Conservation (phyloP, 2,113 vertebrate species). For the Serilophus lunatus region DNA sequence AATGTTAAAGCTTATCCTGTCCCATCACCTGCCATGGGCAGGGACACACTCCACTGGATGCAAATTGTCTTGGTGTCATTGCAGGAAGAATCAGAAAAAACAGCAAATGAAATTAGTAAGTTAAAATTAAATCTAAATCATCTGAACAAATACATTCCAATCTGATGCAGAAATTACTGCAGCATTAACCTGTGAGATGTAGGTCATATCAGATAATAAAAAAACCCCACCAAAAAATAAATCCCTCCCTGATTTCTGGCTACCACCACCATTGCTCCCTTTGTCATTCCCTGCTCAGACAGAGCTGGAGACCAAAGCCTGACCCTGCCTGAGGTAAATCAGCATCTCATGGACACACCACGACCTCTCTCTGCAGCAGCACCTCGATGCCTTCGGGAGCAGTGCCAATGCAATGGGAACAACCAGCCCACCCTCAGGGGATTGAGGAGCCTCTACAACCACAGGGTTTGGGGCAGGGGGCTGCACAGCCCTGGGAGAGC, state of each 20-base stretch:
- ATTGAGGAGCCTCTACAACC: accelerated
- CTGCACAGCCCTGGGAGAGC: accelerated
- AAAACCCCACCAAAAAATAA: not conserved
- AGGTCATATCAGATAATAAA: not conserved
- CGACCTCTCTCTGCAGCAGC: accelerated
- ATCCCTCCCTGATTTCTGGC: not conserved
- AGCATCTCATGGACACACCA: accelerated
- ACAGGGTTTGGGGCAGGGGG: accelerated
- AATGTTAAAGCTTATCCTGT: not conserved
- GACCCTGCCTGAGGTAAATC: accelerated
- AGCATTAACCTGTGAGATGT: not conserved
- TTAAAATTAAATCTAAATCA: not conserved
- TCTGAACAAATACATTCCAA: not conserved
- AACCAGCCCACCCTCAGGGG: accelerated
- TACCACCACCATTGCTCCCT: not conserved
- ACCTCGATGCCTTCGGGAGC: accelerated
- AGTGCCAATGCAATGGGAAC: accelerated
- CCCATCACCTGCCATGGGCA: not conserved
- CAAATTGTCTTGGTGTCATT: not conserved
- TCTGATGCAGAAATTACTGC: not conserved
- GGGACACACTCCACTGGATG: not conserved
- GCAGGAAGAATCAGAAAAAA: not conserved
- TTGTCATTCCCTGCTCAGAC: not conserved
- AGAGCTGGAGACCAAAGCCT: accelerated
- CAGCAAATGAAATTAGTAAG: not conserved